These are phyloP conservation scores for Umimayanthus chanpuru DNA, from an alignment of 92 coral and sea anemone genomes.

Conservation along the genomic window DNA sequence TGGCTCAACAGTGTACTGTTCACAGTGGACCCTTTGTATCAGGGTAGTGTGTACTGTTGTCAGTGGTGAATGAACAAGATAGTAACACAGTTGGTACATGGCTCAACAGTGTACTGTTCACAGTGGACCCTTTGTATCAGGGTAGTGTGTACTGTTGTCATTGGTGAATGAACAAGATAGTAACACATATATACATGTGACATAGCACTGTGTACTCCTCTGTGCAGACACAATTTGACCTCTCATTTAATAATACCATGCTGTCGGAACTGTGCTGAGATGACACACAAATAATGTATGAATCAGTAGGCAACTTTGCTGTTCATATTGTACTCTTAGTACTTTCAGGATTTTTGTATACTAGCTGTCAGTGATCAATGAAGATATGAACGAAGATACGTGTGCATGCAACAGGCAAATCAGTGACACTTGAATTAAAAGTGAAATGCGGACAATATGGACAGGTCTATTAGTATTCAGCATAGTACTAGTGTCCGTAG, in stretches of 20 bases:
- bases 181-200: neutral
- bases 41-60: neutral
- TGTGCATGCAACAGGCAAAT: too few species aligned
- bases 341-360: too few species aligned
- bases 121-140: neutral
- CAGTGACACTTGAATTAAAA: neutral
- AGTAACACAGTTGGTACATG: neutral
- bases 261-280: neutral
- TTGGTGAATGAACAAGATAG: neutral
- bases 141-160: neutral
- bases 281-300: too few species aligned
- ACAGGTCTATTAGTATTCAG: neutral
- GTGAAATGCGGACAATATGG: neutral
- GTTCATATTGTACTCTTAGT: too few species aligned
- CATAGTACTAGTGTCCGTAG: neutral
- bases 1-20: neutral
- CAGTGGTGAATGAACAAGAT: slow-evolving; percentile 6
- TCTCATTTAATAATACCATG: neutral
- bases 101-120: neutral
- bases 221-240: neutral
- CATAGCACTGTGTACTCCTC: neutral
- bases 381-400: too few species aligned
- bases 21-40: neutral
- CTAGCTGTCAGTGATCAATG: too few species aligned
- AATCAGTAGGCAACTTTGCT: too few species aligned